Conservation (phyloP, 1,140 invertebrate species). For the Plodia interpunctella region DNA sequence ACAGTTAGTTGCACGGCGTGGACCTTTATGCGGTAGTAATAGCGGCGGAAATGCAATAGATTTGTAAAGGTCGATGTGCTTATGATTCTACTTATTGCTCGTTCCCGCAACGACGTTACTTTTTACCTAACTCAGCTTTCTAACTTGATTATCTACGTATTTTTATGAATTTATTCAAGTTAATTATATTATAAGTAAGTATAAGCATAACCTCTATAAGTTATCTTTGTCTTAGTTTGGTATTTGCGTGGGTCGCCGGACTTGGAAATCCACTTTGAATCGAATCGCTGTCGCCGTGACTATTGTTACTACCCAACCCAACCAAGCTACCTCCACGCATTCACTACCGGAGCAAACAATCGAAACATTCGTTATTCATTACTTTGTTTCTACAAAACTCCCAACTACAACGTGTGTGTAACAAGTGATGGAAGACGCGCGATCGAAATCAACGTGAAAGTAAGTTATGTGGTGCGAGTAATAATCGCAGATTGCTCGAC, state of each 20-base stretch:
- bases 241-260: not conserved
- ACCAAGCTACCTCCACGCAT: slow-evolving; percentile 12
- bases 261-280: not conserved
- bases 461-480: slow-evolving; percentile 9
- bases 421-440: not conserved
- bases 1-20: too few species aligned
- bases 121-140: too few species aligned
- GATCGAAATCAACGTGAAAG: slow-evolving; percentile 10
- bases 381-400: not conserved
- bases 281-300: slow-evolving; percentile 27
- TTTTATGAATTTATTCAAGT: too few species aligned
- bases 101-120: too few species aligned
- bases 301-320: slow-evolving; percentile 23
- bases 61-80: too few species aligned
- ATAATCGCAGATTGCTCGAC: slow-evolving; percentile 29
- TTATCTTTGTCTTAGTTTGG: not conserved
- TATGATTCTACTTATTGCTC: too few species aligned
- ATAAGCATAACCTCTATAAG: too few species aligned
- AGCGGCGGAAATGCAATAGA: too few species aligned
- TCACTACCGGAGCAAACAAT: not conserved
- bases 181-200: too few species aligned
- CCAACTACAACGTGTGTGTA: not conserved
- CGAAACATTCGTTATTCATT: slow-evolving; percentile 6
- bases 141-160: too few species aligned
- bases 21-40: too few species aligned